Evolutionary conservation across 1,140 invertebrate species (phyloP).

Genomic region (Manduca sexta): DNA sequence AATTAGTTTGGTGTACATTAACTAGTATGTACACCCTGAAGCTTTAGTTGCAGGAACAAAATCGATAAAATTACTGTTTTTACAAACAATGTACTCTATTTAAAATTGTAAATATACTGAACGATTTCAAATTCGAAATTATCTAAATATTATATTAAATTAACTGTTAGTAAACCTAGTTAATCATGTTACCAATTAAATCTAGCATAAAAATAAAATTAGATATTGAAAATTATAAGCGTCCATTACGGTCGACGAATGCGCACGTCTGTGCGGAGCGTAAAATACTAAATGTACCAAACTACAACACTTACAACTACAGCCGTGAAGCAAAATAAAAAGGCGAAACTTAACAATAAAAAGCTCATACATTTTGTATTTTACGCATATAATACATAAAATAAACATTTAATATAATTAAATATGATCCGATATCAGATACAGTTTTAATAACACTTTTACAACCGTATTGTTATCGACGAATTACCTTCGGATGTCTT

Average conservation of each 20-base stretch:
- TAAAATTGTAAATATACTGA: neutral
- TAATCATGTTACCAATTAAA: conserved; percentile 13
- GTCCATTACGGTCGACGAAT: too few species aligned
- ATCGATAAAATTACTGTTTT: too few species aligned
- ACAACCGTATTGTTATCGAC: neutral
- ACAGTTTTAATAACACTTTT: neutral
- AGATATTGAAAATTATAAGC: conserved; percentile 17
- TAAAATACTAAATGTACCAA: conserved; percentile 19
- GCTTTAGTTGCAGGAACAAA: too few species aligned
- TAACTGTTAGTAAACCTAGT: neutral
- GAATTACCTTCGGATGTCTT: too few species aligned
- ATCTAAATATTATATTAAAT: too few species aligned
- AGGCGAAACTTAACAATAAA: conserved; percentile 28
- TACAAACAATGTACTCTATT: neutral
- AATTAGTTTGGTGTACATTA: too few species aligned
- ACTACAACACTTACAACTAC: conserved; percentile 7
- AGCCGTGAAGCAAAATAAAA: conserved; percentile 25
- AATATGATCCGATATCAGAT: neutral
- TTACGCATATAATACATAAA: conserved; percentile 22
- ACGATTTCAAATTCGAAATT: neutral
- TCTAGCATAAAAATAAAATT: conserved; percentile 37
- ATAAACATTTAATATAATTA: neutral
- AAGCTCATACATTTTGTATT: conserved; percentile 33
- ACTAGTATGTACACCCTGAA: too few species aligned
- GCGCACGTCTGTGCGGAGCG: conserved; percentile 3